phyloP scores from a whole-genome alignment of 2,888 invertebrate genomes.

The Resseliella maxima region DNA sequence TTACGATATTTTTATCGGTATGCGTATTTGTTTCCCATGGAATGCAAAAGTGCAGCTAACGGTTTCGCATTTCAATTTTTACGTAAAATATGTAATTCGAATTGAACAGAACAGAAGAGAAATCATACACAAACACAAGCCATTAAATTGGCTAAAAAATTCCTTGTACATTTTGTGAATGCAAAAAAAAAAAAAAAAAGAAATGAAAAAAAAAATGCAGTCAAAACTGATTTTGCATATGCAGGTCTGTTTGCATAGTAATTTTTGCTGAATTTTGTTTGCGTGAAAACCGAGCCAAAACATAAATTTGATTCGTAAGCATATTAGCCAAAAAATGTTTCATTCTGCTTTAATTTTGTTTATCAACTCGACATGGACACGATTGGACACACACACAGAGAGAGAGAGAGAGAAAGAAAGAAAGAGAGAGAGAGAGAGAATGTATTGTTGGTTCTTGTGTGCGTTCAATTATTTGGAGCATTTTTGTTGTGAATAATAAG shows the following conservation, averaged over 20 bases:
- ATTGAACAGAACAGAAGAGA: too few species aligned
- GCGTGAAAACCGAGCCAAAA: slow-evolving; percentile 22
- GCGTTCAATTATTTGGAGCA: background rate
- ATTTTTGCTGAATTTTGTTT: background rate
- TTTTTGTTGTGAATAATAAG: background rate
- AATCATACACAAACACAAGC: too few species aligned
- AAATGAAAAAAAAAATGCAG: background rate
- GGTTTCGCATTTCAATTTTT: slow-evolving; percentile 25
- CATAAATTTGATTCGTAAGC: background rate
- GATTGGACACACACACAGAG: too few species aligned
- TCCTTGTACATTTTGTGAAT: too few species aligned
- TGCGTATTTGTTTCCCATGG: slow-evolving; percentile 12
- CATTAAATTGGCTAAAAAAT: background rate
- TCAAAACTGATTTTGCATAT: too few species aligned
- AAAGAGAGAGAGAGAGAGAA: too few species aligned
- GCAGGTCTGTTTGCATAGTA: too few species aligned
- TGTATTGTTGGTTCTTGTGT: background rate
- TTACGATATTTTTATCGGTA: slow-evolving; percentile 14
- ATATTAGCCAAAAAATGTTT: background rate
- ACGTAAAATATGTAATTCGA: background rate
- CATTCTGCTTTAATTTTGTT: background rate
- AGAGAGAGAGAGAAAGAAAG: too few species aligned
- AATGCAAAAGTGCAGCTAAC: slow-evolving; percentile 44
- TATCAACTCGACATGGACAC: background rate
- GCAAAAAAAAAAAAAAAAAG: background rate